These are phyloP conservation scores for Nasonovia ribisnigri DNA, from an alignment of 2,888 invertebrate genomes.

Conservation along the genomic window DNA sequence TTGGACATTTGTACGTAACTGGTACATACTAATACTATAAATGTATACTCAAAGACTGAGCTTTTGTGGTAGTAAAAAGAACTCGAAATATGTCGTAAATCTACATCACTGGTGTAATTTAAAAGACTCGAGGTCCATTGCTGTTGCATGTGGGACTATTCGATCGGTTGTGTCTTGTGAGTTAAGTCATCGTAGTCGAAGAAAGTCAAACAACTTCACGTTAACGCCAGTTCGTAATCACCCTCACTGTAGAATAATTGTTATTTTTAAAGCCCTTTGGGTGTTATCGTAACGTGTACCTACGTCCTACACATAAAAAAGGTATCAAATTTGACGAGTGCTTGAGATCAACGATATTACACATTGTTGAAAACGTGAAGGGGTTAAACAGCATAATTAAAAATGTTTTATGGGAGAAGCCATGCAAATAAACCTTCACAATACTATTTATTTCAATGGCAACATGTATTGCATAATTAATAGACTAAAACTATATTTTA, in stretches of 20 bases:
- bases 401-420: neutral
- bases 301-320: neutral
- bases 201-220: neutral
- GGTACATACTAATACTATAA: no score
- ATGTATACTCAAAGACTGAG: neutral
- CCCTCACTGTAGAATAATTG: neutral
- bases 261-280: neutral
- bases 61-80: neutral
- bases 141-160: neutral
- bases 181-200: neutral
- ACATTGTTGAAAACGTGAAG: neutral
- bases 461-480: neutral
- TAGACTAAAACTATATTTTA: neutral
- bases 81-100: neutral
- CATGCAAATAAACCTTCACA: neutral
- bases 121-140: neutral
- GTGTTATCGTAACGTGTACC: neutral
- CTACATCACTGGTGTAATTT: neutral
- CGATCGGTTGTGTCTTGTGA: neutral
- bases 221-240: neutral
- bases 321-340: neutral
- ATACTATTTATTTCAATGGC: neutral
- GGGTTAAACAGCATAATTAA: neutral
- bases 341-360: neutral
- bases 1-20: neutral